Evolutionary conservation across 1,140 invertebrate species (phyloP), one percentile per base, ranked within the genome.

Genomic region (Drosophila auraria): DNA sequence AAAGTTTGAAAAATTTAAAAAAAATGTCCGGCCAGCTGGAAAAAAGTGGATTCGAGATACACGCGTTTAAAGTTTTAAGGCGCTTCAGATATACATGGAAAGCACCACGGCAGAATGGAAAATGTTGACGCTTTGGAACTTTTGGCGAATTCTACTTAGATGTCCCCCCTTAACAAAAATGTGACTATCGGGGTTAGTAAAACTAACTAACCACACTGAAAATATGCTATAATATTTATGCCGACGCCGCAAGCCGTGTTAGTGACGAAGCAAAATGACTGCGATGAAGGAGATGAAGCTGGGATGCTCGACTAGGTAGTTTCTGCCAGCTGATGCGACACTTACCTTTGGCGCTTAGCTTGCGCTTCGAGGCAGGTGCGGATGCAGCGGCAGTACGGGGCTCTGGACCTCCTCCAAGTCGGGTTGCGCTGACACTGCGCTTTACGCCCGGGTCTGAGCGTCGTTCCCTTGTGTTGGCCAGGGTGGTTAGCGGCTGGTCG

Each of bases 331-430:
- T 17, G 11, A 20, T 14, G 36, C 11, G 6, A 3, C 40, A 80
- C 83, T 77, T 53, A 89, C 86, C 86, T 90, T 80, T 89, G 42
- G 75, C 42, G 64, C 44, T 64, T 6, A 90, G 50, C 40, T 90
- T 89, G 15, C 86, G 86, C 40, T 89, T 89, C 11, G 42, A 45
- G 3, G n/a, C 53, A 17, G 54, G 20, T 49, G 72, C 30, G 2
- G 42, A 30, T 8, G 33, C 63, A n/a, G 45, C 14, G 56, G 64
- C 38, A 33, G 44, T 30, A 2, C 62, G 50, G 1, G 62, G 30
- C 12, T 64, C 62, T 4, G 51, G 2, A 38, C 61, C 59, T 42
- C 77, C 82, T 8, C 69, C 51, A 1, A 84, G 57, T 2, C 81
- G 65, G 33, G 62, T 78, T 25, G 68, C 65, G 51, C 69, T 79